phyloP scores from a whole-genome alignment of 2,888 invertebrate species.

The Brachycybe producta region DNA sequence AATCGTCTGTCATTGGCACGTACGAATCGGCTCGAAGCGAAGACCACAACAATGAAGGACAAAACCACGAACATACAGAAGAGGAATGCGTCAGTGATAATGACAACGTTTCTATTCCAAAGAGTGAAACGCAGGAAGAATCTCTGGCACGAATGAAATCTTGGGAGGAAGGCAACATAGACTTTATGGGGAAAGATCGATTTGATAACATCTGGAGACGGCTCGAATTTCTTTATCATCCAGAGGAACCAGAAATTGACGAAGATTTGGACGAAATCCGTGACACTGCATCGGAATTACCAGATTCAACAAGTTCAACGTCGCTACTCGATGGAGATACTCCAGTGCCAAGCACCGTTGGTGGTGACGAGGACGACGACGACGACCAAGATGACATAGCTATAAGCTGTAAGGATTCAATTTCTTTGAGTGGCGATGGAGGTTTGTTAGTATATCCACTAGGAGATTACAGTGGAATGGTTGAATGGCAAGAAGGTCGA shows the following conservation, averaged over 20 bases:
- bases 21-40: background rate
- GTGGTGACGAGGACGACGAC: conserved; percentile 4
- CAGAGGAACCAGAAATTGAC: background rate
- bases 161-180: conserved; percentile 90
- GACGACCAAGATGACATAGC: too few species aligned
- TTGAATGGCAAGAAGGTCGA: conserved; percentile 18
- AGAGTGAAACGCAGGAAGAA: conserved; percentile 2
- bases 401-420: background rate
- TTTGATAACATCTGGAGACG: conserved; percentile 66
- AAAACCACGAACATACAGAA: background rate
- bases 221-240: conserved; percentile 1
- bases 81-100: too few species aligned
- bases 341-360: background rate
- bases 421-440: background rate
- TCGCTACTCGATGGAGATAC: background rate
- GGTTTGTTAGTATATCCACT: conserved; percentile 14
- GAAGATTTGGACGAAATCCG: background rate
- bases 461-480: conserved; percentile 22
- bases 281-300: background rate
- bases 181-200: conserved; percentile 87
- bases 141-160: conserved; percentile 50
- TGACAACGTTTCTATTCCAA: background rate
- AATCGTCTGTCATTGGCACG: too few species aligned
- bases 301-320: too few species aligned
- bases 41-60: background rate